Evolutionary conservation across 2,113 vertebrate genomes (phyloP), one percentile per base, ranked within the genome.

Genomic region (Setophaga kirtlandii): DNA sequence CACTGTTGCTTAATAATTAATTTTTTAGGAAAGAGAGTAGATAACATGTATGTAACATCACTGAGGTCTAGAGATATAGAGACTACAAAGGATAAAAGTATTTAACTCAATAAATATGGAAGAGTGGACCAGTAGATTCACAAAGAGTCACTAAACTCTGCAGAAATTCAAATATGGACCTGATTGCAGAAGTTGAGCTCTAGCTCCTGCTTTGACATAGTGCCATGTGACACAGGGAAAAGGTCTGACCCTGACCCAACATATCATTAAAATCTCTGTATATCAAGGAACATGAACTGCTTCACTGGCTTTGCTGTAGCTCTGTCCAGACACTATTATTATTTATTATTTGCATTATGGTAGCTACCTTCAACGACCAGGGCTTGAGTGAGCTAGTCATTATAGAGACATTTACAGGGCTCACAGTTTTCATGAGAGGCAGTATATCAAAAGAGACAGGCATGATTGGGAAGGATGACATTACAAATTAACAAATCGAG

Each of bases 331-430:
- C 33, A 42, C 28, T 73, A 71, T 53, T 87, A 73, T 92, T 87
- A 93, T 93, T 94, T 90, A 90, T 95, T 93, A 93, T 91, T 90
- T 75, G 60, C 73, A 84, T 94, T 89, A 81, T 49, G 64, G 76
- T 78, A 86, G 63, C 79, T 93, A 59, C 71, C 71, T 80, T 62
- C 82, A 83, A 80, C 14, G 4, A 65, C 63, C 33, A 83, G 41
- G 8, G 59, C 31, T 92, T 80, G 59, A 65, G 75, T 69, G 67
- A 94, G 67, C n/a, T 53, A 60, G 82, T 90, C 70, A 85, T 96
- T 93, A 90, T 17, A 83, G 70, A 86, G 67, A 88, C 79, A 65
- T 90, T 88, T 95, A 80, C 53, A 95, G 82, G 70, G 28, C 75
- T 94, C 83, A 65, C 56, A 65, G 46, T 80, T 69, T 90, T 90